Conservation (phyloP, 2,888 invertebrate species). For the Pristionchus entomophagus region DNA sequence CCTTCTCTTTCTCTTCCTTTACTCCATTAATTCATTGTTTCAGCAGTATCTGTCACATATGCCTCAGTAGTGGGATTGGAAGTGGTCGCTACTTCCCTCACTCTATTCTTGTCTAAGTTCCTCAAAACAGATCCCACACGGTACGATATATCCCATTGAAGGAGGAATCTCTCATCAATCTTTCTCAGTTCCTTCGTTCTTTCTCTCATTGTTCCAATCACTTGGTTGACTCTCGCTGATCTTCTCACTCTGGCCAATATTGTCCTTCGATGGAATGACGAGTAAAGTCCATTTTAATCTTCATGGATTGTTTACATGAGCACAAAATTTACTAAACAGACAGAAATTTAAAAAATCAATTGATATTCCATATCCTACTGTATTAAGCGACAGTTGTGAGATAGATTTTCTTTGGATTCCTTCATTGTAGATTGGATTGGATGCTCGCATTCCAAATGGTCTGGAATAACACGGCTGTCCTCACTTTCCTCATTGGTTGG, state of each 20-base stretch:
- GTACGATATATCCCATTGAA: too few species aligned
- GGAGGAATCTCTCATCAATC: too few species aligned
- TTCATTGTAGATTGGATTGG: constrained; percentile 15
- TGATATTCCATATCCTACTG: too few species aligned
- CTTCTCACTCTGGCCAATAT: background rate
- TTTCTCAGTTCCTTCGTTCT: constrained; percentile 43
- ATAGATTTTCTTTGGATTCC: too few species aligned
- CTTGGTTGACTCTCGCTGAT: constrained; percentile 31
- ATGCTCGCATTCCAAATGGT: constrained; percentile 29
- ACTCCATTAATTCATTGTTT: background rate
- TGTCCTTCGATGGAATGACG: background rate
- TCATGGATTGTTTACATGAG: too few species aligned
- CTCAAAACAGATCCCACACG: constrained; percentile 42
- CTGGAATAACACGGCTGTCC: constrained; percentile 39
- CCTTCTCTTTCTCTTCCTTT: background rate
- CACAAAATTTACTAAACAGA: too few species aligned
- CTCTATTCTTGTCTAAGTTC: background rate
- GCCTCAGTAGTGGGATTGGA: constrained; percentile 6
- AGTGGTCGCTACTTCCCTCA: background rate
- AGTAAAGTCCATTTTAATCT: too few species aligned
- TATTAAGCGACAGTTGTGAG: too few species aligned
- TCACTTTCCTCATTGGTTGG: constrained; percentile 40
- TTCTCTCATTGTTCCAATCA: constrained; percentile 30
- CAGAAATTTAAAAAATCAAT: too few species aligned
- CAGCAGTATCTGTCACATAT: background rate